Percentiles rank a stretch among this genome's conserved stretches.
Conservation (phyloP, 1,140 invertebrate genomes). For the Drosophila paulistorum region DNA sequence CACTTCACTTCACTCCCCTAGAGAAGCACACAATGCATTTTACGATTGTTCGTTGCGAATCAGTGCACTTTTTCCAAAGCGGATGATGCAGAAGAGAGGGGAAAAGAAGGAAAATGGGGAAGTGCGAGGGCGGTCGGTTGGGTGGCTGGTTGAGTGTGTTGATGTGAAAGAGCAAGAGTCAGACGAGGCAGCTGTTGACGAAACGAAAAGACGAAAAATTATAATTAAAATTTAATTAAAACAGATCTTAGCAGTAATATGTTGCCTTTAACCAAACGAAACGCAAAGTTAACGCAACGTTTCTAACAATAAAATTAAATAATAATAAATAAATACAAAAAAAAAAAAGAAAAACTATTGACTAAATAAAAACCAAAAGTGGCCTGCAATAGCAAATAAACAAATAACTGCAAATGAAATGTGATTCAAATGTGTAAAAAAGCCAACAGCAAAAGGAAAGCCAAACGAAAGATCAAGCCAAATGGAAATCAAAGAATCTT, state of each 20-base stretch:
- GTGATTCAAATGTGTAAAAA: slow-evolving; percentile 67
- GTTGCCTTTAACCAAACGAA: slow-evolving; percentile 69
- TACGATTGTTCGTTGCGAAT: slow-evolving; percentile 63
- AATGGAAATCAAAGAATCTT: slow-evolving; percentile 68
- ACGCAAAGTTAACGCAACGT: slow-evolving; percentile 76
- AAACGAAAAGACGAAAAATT: slow-evolving; percentile 30
- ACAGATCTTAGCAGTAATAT: slow-evolving; percentile 62
- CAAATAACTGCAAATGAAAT: slow-evolving; percentile 22
- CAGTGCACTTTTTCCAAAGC: slow-evolving; percentile 41
- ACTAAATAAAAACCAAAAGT: slow-evolving; percentile 62
- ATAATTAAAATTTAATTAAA: slow-evolving; percentile 68
- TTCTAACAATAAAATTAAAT: slow-evolving; percentile 60
- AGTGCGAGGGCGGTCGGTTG: not conserved
- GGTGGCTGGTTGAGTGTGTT: slow-evolving; percentile 1
- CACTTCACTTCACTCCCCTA: slow-evolving; percentile 25
- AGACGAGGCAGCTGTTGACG: slow-evolving; percentile 23
- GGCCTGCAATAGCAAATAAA: slow-evolving; percentile 66
- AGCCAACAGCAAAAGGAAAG: slow-evolving; percentile 19
- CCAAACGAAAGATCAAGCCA: slow-evolving; percentile 41
- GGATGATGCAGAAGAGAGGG: not conserved
- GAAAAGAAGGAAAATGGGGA: not conserved
- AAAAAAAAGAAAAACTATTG: slow-evolving; percentile 19
- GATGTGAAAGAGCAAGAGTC: slow-evolving; percentile 1
- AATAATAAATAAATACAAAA: slow-evolving; percentile 23
- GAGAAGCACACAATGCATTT: slow-evolving; percentile 37